Evolutionary conservation across 2,888 invertebrate genomes (phyloP), one percentile per base, ranked within the genome.

Genomic region (Lepidocyrtoides sp.): DNA sequence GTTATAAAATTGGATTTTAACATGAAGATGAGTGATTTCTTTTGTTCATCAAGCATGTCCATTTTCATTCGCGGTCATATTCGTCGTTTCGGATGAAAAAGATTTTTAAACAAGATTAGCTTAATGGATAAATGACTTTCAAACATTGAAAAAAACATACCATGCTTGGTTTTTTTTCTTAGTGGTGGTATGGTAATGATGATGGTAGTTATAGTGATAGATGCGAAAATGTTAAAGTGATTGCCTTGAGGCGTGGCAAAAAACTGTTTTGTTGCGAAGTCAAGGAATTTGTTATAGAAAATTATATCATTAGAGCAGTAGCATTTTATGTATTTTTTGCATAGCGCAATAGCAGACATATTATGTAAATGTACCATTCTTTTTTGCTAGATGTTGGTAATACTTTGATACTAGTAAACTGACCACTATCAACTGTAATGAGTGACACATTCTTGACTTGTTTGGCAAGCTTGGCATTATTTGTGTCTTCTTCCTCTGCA

Each of bases 111-210:
- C 36, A 26, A 87, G 87, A 88, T 87, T 88, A 91, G 83, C n/a
- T 91, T 91, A 91, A 91, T 91, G 91, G 91, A 88, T 84, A 91
- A 91, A 91, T 91, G 88, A 88, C 84, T 89, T 89, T 89, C 48
- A 72, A 44, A 75, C 48, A 69, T 10, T 63, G 29, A 63, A 63
- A 29, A 63, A 63, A n/a, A n/a, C n/a, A 63, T 63, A 14, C 14
- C 12, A n/a, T 17, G 8, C 51, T 51, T 0, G 3, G 1, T 17
- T 12, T 48, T 12, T 12, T 48, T 12, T 8, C 12, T 2, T 14
- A 14, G 7, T 5, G 2, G 7, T 48, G 7, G 7, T 48, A n/a
- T 48, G 48, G 7, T 48, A 2, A 48, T 48, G 36, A 14, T 54
- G 17, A 63, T 63, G 32, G 20, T 60, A 26, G 26, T 20, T 20